phyloP scores from a whole-genome alignment of 2,888 invertebrate genomes.

The Crematogaster levior region DNA sequence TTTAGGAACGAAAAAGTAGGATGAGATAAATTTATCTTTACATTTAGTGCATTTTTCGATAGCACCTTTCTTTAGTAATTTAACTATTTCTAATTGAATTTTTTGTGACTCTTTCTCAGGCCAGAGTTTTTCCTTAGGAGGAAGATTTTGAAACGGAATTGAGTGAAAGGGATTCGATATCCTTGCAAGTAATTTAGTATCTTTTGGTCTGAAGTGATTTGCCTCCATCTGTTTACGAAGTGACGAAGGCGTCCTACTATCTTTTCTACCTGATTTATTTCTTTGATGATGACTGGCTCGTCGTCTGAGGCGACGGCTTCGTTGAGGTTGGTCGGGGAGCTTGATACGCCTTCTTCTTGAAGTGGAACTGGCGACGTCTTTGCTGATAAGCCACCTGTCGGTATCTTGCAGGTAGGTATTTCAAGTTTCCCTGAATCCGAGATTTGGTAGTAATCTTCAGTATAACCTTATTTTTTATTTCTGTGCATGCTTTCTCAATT shows the following conservation, averaged over 20 bases:
- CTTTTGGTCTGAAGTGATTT: neutral
- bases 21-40: neutral
- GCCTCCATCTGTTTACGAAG: neutral
- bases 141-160: neutral
- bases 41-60: neutral
- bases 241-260: neutral
- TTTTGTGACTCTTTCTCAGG: neutral
- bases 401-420: too few relatives aligned
- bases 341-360: neutral
- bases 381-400: constrained; percentile 8
- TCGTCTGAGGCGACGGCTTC: constrained; percentile 41
- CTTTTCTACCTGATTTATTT: constrained; percentile 50
- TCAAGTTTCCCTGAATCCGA: too few relatives aligned
- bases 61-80: neutral
- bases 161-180: neutral
- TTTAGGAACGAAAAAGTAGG: neutral
- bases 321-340: neutral
- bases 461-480: constrained; percentile 44
- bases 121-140: neutral
- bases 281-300: constrained; percentile 53
- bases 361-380: constrained; percentile 17
- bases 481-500: constrained; percentile 61
- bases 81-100: neutral
- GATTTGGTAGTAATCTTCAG: constrained; percentile 31
- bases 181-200: neutral